Percentiles rank a stretch among this genome's conserved stretches.
These are phyloP conservation scores for Camptogramma bilineatum DNA, from an alignment of 2,888 invertebrate species.

Conservation along the genomic window DNA sequence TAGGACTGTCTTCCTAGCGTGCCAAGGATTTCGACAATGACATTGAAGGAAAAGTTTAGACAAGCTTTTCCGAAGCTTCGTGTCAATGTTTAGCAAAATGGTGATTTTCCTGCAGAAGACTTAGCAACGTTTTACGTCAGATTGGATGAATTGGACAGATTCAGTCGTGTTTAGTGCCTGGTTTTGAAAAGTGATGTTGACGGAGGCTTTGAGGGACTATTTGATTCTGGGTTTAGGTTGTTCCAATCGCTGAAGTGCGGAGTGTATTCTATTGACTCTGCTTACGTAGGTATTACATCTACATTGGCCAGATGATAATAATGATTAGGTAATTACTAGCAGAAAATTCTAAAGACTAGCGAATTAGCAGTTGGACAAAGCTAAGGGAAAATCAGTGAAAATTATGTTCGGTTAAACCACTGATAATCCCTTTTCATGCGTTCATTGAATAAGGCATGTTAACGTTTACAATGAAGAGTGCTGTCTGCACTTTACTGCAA, in stretches of 20 bases:
- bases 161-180: slow-evolving; percentile 31
- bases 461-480: no score
- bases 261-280: not conserved
- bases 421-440: no score
- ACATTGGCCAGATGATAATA: not conserved
- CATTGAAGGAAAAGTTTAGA: no score
- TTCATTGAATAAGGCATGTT: no score
- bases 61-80: no score
- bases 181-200: slow-evolving; percentile 36
- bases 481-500: no score
- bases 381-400: no score
- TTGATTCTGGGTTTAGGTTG: slow-evolving; percentile 22
- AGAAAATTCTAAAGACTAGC: no score
- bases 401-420: no score
- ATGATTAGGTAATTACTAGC: no score
- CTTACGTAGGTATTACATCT: not conserved
- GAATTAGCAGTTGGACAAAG: no score
- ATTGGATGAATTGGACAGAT: slow-evolving; percentile 10
- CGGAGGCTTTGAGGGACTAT: slow-evolving; percentile 25
- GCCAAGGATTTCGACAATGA: not conserved
- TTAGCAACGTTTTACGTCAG: slow-evolving; percentile 12
- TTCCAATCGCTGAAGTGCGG: slow-evolving; percentile 19
- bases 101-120: not conserved
- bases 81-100: not conserved
- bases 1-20: slow-evolving; percentile 2